A percentile compares a stretch with the other conserved stretches of the same genome.
Evolutionary conservation across 2,113 vertebrate species (phyloP).

Genomic region (Apeltes quadracus): DNA sequence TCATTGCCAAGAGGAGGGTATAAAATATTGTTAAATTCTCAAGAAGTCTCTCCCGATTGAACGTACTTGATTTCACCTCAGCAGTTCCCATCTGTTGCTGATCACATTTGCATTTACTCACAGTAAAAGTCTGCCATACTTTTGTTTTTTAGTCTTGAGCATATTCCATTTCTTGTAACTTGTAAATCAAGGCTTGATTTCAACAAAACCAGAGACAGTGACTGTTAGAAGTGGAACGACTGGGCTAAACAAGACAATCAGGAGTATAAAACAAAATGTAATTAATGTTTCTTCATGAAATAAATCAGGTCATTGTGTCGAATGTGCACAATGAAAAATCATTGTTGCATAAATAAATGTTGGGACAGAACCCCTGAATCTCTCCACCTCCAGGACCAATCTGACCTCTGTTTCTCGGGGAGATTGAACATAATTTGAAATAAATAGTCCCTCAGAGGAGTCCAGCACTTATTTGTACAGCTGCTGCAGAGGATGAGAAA

Average conservation of each 20-base stretch:
- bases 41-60: too few relatives aligned
- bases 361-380: slow-evolving; percentile 10
- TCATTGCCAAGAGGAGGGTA: too few relatives aligned
- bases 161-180: too few relatives aligned
- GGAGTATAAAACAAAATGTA: not conserved
- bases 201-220: not conserved
- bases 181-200: too few relatives aligned
- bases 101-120: too few relatives aligned
- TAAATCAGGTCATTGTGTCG: not conserved
- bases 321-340: not conserved
- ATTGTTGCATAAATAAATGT: not conserved
- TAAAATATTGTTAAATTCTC: too few relatives aligned
- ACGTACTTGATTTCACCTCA: too few relatives aligned
- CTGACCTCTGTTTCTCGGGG: slow-evolving; percentile 38
- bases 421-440: slow-evolving; percentile 44
- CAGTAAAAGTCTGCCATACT: too few relatives aligned
- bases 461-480: slow-evolving; percentile 69
- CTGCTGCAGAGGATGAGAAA: slow-evolving; percentile 45
- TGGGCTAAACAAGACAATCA: not conserved
- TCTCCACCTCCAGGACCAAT: slow-evolving; percentile 20
- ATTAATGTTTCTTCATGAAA: slow-evolving; percentile 1
- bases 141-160: too few relatives aligned
- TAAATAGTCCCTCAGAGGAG: slow-evolving; percentile 53
- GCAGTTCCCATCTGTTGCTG: too few relatives aligned
- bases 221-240: not conserved